Evolutionary conservation across 1,140 invertebrate species (phyloP).

Genomic region (Eubasilissa regina): DNA sequence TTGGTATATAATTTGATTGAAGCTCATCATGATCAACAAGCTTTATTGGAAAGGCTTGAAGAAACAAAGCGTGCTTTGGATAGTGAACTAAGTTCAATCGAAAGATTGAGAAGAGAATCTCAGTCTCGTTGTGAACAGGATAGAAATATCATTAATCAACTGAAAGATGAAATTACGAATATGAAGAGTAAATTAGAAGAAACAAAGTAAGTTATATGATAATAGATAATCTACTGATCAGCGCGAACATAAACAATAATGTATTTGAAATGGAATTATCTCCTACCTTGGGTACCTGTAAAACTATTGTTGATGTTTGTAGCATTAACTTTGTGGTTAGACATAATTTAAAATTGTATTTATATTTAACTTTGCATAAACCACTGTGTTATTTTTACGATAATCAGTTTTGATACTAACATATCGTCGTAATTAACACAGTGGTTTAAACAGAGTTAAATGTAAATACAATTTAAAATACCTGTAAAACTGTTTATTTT

Average conservation of each 20-base stretch:
- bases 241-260: neutral
- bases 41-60: conserved; percentile 83
- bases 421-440: too few relatives aligned
- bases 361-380: too few relatives aligned
- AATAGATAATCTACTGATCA: neutral
- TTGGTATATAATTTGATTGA: conserved; percentile 24
- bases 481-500: too few relatives aligned
- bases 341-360: too few relatives aligned
- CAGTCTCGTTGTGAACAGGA: conserved; percentile 81
- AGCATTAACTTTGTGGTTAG: too few relatives aligned
- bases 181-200: conserved; percentile 81
- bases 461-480: too few relatives aligned
- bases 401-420: too few relatives aligned
- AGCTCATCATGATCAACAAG: conserved; percentile 91
- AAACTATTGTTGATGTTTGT: too few relatives aligned
- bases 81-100: conserved; percentile 79
- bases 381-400: too few relatives aligned
- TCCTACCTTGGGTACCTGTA: too few relatives aligned
- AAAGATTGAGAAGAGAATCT: conserved; percentile 79
- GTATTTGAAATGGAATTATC: neutral
- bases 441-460: too few relatives aligned
- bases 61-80: conserved; percentile 79
- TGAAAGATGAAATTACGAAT: conserved; percentile 83
- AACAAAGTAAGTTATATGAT: conserved; percentile 70
- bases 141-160: conserved; percentile 77